Percentiles rank a stretch among this genome's conserved stretches.
These are phyloP conservation scores for Mustela lutreola DNA, from an alignment of 2,113 vertebrate genomes.

Conservation along the genomic window DNA sequence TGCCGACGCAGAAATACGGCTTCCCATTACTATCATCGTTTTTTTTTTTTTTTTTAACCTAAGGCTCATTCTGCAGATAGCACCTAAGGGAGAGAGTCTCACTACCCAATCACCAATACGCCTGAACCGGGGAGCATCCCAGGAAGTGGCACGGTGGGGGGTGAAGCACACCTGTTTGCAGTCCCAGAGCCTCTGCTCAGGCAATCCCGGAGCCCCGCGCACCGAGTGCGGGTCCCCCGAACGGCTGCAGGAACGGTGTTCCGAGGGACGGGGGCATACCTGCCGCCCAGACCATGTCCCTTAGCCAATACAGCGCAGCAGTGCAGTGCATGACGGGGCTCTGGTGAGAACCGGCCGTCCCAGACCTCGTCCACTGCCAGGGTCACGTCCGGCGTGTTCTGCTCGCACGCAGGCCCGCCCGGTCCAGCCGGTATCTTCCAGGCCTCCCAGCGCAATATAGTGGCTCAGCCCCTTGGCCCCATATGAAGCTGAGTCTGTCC, in stretches of 20 bases:
- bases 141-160: rapidly evolving
- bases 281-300: not conserved
- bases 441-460: not conserved
- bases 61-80: rapidly evolving
- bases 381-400: not conserved
- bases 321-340: conserved; percentile 73
- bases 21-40: not conserved
- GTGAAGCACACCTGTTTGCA: rapidly evolving
- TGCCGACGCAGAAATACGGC: rapidly evolving
- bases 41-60: rapidly evolving
- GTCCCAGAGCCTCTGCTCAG: not conserved
- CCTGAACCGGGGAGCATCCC: rapidly evolving
- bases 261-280: not conserved
- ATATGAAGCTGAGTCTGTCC: not conserved
- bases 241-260: rapidly evolving
- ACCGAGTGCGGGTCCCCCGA: rapidly evolving
- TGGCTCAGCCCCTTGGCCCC: not conserved
- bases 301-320: not conserved
- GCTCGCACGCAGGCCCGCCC: not conserved
- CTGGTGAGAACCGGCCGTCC: not conserved
- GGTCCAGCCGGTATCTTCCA: not conserved
- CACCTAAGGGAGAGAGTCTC: not conserved
- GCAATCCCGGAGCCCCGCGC: rapidly evolving
- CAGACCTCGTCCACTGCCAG: conserved; percentile 42
- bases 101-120: rapidly evolving